Base-by-base conservation (phyloP, 2,888 invertebrate genomes). In the Marronus borbonicus region DNA sequence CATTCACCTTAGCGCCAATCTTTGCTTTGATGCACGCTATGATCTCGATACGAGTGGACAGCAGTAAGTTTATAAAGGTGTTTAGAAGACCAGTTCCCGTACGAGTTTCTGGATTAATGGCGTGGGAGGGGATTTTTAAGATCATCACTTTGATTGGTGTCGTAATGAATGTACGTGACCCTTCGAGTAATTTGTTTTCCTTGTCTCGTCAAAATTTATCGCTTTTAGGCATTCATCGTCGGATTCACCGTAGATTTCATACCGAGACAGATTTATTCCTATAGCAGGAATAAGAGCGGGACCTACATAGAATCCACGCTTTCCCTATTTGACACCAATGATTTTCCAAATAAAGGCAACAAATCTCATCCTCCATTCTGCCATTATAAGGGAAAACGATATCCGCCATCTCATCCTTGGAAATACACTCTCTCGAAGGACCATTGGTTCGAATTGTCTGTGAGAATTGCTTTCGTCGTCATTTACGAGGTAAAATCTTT, bases 11-110 rank as follows among this genome's bases (percentile, higher is more conserved):
- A 76, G 98, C 98, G 0, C 98, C 98, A 0, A 88, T 98, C 0
- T 97, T 97, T 86, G 97, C 97, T 0, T 89, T 98, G 1, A 89
- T 98, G 3, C 98, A 98, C 88, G 98, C 98, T 86, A 93, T 98
- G 24, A 94, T 96, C 0, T 98, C 98, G 88, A 96, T 98, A 75
- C 91, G 95, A 0, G 88, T 97, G 80, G 97, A 98, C 85, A 97
- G 97, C 0, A 44, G 58, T 0, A 65, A 78, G 31, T 75, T 84
- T 78, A 60, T 85, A 83, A 62, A 79, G 66, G 68, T 69, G 20
- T 82, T 80, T 44, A 81, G 85, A 79, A 80, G 86, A 80, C 84
- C 85, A 8, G 76, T 86, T 39, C 85, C 86, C 4, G 77, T 81
- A 31, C 77, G 76, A 31, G 79, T 81, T 4, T 62, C 80, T 8